Base-by-base conservation (phyloP, 2,113 vertebrate genomes). In the Chitala chitala region DNA sequence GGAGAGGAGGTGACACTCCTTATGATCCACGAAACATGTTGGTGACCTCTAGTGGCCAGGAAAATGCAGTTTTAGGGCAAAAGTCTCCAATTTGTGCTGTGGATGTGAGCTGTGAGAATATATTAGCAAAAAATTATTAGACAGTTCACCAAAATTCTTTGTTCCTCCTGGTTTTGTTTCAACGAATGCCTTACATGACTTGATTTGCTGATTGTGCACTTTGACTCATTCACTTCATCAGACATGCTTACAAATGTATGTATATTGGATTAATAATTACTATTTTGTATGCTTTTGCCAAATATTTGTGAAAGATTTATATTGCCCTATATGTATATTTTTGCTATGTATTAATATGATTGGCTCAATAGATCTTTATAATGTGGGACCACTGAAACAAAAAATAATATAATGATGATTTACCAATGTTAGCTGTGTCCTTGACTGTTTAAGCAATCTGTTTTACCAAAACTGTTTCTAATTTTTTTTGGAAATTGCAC, bases 141-240 rank as follows among this genome's bases (percentile, higher is more conserved):
- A n/a, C n/a, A n/a, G n/a, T n/a, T n/a, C n/a, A n/a, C n/a, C n/a
- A n/a, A n/a, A n/a, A n/a, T n/a, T n/a, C n/a, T n/a, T n/a, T n/a
- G n/a, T n/a, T n/a, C n/a, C n/a, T n/a, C n/a, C n/a, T n/a, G n/a
- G n/a, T n/a, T n/a, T n/a, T 59, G 12, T 33, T 59, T 33, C 29
- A 59, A 15, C 8, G 17, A 68, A 73, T 79, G 80, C 81, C 82
- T 84, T 80, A 80, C 66, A 38, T 44, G 36, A 65, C 75, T 51
- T 73, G 10, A 68, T 58, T 71, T 5, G 20, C 74, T 50, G 6
- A 66, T 73, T 68, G 38, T 38, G 63, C 63, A 75, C 73, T 81
- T 38, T 71, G 46, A 68, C 3, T 24, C n/a, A n/a, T n/a, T n/a
- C n/a, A n/a, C n/a, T n/a, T n/a, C n/a, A 72, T 42, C 68, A 55